Evolutionary conservation across 2,888 invertebrate genomes (phyloP).

Genomic region (Melitaea athalia): DNA sequence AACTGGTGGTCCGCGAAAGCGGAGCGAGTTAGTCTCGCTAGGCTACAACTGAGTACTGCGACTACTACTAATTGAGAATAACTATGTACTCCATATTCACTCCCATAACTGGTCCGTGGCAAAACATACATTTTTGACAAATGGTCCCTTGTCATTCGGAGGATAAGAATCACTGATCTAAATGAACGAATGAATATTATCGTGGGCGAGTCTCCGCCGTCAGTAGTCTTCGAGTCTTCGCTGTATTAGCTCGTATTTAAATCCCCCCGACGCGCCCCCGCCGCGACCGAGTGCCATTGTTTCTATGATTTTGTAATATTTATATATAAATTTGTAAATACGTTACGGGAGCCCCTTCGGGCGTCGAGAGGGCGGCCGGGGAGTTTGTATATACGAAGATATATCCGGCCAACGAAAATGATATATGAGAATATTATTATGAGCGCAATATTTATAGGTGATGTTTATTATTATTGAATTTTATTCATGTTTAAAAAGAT

Average conservation of each 20-base stretch:
- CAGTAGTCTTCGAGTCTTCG: slow-evolving; percentile 50
- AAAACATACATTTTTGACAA: slow-evolving; percentile 76
- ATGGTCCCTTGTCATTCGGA: too few species aligned
- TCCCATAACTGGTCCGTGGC: slow-evolving; percentile 33
- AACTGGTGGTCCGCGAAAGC: too few species aligned
- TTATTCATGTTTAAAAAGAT: slow-evolving; percentile 40
- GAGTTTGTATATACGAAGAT: slow-evolving; percentile 51
- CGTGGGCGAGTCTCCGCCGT: slow-evolving; percentile 51
- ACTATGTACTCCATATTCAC: too few species aligned
- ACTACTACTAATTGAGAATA: too few species aligned
- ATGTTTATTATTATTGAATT: slow-evolving; percentile 52
- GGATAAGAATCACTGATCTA: too few species aligned
- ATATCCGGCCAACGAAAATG: slow-evolving; percentile 66
- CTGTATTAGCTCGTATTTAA: neutral
- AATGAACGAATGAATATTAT: slow-evolving; percentile 45
- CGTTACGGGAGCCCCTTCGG: slow-evolving; percentile 55
- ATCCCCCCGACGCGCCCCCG: slow-evolving; percentile 46
- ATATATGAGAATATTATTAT: slow-evolving; percentile 41
- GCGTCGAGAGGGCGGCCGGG: slow-evolving; percentile 66
- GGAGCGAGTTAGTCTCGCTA: too few species aligned
- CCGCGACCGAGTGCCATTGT: slow-evolving; percentile 80
- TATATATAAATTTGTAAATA: slow-evolving; percentile 76
- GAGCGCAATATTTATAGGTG: slow-evolving; percentile 52
- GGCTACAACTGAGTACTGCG: too few species aligned
- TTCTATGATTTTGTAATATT: slow-evolving; percentile 75